Percentiles rank a stretch among this genome's conserved stretches.
Evolutionary conservation across 2,888 invertebrate species (phyloP).

Genomic region (Epicampocera succincta): DNA sequence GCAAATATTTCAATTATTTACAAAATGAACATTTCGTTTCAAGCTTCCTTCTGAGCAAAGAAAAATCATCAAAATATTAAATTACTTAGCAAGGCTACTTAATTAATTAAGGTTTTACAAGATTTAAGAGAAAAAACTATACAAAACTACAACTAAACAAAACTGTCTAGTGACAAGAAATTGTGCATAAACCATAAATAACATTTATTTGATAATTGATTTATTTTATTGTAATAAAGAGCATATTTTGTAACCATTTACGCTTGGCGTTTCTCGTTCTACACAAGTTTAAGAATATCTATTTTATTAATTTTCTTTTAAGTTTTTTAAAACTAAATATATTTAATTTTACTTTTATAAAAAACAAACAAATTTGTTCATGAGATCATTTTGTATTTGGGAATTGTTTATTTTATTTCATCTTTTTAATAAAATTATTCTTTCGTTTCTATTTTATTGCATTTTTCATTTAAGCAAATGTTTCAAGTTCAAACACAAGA

Average conservation of each 20-base stretch:
- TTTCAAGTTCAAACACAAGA: slow-evolving; percentile 5
- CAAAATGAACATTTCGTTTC: slow-evolving; percentile 38
- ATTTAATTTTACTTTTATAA: slow-evolving; percentile 51
- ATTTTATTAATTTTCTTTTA: slow-evolving; percentile 47
- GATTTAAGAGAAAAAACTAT: slow-evolving; percentile 38
- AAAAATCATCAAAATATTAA: neutral
- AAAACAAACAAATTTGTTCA: slow-evolving; percentile 72
- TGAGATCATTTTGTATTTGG: slow-evolving; percentile 82
- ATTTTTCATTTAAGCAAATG: slow-evolving; percentile 44
- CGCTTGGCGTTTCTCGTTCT: slow-evolving; percentile 63
- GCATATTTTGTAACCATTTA: slow-evolving; percentile 48
- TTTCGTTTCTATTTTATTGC: slow-evolving; percentile 53
- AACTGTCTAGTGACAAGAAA: slow-evolving; percentile 73
- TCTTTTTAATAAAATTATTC: slow-evolving; percentile 63
- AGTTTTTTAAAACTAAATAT: slow-evolving; percentile 55
- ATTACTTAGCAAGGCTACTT: slow-evolving; percentile 28
- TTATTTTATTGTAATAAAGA: slow-evolving; percentile 39
- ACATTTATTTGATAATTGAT: slow-evolving; percentile 67
- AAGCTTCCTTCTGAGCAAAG: neutral
- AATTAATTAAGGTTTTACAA: slow-evolving; percentile 12
- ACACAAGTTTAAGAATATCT: slow-evolving; percentile 35
- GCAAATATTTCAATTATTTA: slow-evolving; percentile 64
- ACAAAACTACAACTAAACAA: slow-evolving; percentile 66
- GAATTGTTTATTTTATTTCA: slow-evolving; percentile 79
- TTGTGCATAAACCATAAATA: slow-evolving; percentile 65